phyloP scores from a whole-genome alignment of 2,113 vertebrate species.

The Galbula dea region DNA sequence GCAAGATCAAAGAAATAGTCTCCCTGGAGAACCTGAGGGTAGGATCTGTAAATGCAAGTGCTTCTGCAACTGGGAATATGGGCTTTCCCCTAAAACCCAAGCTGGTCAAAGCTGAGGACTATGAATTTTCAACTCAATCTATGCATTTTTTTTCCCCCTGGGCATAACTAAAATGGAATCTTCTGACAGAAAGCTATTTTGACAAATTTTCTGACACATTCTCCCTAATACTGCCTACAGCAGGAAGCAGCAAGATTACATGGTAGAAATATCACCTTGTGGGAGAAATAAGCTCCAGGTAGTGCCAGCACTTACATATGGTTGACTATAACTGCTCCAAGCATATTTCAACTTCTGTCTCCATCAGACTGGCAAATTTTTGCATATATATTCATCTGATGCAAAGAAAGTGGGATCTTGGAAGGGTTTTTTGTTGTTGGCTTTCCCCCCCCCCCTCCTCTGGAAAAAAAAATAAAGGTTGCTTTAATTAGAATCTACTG shows the following conservation, averaged over 20 bases:
- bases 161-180: slow-evolving; percentile 5
- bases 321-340: slow-evolving; percentile 20
- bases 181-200: slow-evolving; percentile 14
- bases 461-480: background rate
- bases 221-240: slow-evolving; percentile 41
- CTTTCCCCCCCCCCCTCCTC: background rate
- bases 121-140: background rate
- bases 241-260: slow-evolving; percentile 29
- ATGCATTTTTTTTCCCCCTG: background rate
- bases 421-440: background rate
- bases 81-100: background rate
- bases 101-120: background rate
- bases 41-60: background rate
- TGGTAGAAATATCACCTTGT: slow-evolving; percentile 41
- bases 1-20: background rate
- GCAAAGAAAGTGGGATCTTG: slow-evolving; percentile 5
- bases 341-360: slow-evolving; percentile 38
- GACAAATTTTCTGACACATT: slow-evolving; percentile 32
- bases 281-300: slow-evolving; percentile 50
- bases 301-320: slow-evolving; percentile 23
- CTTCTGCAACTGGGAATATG: background rate
- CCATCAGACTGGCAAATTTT: slow-evolving; percentile 24
- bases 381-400: slow-evolving; percentile 14
- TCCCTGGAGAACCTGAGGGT: background rate
- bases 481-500: slow-evolving; percentile 40